Conservation (phyloP, 2,888 invertebrate species). For the Tridacna gigas region DNA sequence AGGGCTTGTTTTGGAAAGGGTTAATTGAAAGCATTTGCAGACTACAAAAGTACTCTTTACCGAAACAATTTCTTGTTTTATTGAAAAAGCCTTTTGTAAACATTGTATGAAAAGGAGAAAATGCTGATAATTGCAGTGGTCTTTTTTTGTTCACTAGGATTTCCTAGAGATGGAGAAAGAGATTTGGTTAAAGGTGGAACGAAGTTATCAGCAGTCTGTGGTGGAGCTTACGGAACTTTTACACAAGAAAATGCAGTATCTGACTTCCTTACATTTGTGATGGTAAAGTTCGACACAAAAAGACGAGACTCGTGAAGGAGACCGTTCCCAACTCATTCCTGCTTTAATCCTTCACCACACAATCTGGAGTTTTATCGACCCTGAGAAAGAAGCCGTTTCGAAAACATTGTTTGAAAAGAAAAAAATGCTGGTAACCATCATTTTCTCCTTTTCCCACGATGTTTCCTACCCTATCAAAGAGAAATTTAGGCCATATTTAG, state of each 20-base stretch:
- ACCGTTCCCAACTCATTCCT: too few species aligned
- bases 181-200: constrained; percentile 78
- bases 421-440: background rate
- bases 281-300: constrained; percentile 1
- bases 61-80: too few species aligned
- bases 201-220: constrained; percentile 78
- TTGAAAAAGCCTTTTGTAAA: background rate
- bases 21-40: too few species aligned
- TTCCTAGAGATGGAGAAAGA: constrained; percentile 67
- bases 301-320: background rate
- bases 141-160: constrained; percentile 55
- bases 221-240: constrained; percentile 78
- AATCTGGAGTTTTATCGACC: too few species aligned
- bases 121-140: background rate
- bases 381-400: too few species aligned
- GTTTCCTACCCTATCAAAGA: background rate
- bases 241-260: constrained; percentile 80
- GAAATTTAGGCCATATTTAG: too few species aligned
- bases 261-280: constrained; percentile 74
- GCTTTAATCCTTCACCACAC: too few species aligned
- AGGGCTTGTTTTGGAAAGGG: too few species aligned
- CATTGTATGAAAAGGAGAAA: background rate
- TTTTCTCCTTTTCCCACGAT: constrained; percentile 1
- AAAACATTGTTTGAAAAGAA: background rate
- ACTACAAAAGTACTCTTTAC: too few species aligned